phyloP scores from a whole-genome alignment of 2,113 vertebrate genomes.

The Dermatemys mawii region DNA sequence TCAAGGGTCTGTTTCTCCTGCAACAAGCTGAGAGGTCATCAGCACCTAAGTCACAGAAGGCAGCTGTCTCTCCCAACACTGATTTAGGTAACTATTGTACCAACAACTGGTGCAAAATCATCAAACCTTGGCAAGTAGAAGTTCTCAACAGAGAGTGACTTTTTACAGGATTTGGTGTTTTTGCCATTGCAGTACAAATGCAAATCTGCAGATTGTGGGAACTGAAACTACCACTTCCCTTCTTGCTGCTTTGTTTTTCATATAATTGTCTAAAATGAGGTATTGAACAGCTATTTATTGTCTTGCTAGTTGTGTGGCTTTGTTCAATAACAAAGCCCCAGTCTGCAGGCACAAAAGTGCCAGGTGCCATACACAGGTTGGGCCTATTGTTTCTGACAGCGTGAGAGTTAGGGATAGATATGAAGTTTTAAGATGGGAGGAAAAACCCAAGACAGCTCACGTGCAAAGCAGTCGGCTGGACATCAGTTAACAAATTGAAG shows the following conservation, averaged over 20 bases:
- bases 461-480: neutral
- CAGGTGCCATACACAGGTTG: neutral
- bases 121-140: neutral
- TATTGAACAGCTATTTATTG: neutral
- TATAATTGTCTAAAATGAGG: conserved; percentile 49
- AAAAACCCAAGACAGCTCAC: neutral
- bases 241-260: conserved; percentile 29
- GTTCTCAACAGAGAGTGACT: neutral
- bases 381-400: neutral
- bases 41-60: neutral
- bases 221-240: conserved; percentile 62
- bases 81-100: neutral
- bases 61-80: neutral
- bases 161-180: neutral
- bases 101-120: neutral
- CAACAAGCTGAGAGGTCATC: neutral
- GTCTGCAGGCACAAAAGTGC: neutral
- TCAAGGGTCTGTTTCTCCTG: neutral
- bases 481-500: neutral
- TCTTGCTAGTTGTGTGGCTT: neutral
- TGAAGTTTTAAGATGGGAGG: neutral
- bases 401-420: fast-evolving
- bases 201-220: conserved; percentile 41
- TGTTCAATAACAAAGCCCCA: neutral
- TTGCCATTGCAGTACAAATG: conserved; percentile 27